phyloP scores from a whole-genome alignment of 64 coral and sea anemone species.

The Stichodactyla mertensii region DNA sequence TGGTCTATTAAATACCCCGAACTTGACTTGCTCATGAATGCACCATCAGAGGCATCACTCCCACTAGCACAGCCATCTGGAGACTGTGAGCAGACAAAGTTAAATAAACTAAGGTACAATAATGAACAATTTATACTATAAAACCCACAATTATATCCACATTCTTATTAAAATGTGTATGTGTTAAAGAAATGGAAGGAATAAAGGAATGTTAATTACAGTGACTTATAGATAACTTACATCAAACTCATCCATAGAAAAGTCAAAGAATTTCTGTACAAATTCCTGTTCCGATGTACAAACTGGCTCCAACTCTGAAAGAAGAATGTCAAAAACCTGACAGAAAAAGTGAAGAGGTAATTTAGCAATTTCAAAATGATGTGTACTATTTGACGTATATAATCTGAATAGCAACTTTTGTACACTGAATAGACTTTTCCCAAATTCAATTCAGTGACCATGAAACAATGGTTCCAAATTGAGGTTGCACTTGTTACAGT shows the following conservation, averaged over 20 bases:
- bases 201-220: no score
- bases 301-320: slow-evolving; percentile 91
- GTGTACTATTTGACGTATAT: neutral
- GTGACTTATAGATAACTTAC: slow-evolving; percentile 22
- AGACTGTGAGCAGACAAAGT: slow-evolving; percentile 11
- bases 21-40: slow-evolving; percentile 53
- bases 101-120: neutral
- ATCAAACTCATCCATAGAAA: slow-evolving; percentile 70
- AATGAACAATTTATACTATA: neutral
- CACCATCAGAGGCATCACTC: slow-evolving; percentile 74
- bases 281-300: slow-evolving; percentile 94
- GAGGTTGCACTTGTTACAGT: no score
- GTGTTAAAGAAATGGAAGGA: no score
- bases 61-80: slow-evolving; percentile 32
- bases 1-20: neutral
- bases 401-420: neutral
- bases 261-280: slow-evolving; percentile 90
- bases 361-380: no score
- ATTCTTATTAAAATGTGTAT: no score
- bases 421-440: no score
- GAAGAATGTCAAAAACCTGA: slow-evolving; percentile 89
- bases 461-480: no score
- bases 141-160: no score
- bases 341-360: no score
- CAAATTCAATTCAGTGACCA: no score